Percentiles rank a stretch among this genome's conserved stretches.
phyloP scores from a whole-genome alignment of 2,888 invertebrate species.

The Phaedon cochleariae region DNA sequence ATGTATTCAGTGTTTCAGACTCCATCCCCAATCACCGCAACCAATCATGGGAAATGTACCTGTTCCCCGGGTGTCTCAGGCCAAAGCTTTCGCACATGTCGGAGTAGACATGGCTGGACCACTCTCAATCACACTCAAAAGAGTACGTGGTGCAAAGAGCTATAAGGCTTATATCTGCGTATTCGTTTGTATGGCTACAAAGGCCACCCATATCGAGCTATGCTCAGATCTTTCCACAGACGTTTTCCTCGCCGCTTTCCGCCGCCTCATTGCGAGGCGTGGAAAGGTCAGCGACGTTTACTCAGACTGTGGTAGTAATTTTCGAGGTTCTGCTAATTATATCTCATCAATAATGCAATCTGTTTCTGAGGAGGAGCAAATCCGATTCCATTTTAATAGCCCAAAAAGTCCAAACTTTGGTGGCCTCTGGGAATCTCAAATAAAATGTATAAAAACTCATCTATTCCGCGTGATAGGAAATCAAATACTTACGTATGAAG shows the following conservation, averaged over 20 bases:
- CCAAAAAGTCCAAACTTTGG: neutral
- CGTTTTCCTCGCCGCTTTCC: neutral
- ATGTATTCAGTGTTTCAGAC: constrained; percentile 30
- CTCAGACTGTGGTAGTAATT: neutral
- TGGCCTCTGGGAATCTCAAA: neutral
- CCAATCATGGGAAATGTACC: constrained; percentile 49
- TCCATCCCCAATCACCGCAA: constrained; percentile 27
- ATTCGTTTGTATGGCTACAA: neutral
- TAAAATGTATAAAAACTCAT: neutral
- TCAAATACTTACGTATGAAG: constrained; percentile 31
- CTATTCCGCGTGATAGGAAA: constrained; percentile 19
- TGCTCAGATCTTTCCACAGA: neutral
- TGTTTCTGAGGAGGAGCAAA: neutral
- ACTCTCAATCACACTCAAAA: neutral
- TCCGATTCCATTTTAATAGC: neutral
- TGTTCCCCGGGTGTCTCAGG: constrained; percentile 29
- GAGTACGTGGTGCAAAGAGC: neutral
- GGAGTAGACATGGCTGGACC: constrained; percentile 16
- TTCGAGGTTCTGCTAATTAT: neutral
- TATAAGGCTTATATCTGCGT: neutral
- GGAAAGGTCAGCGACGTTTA: neutral
- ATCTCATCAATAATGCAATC: neutral
- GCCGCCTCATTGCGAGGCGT: neutral
- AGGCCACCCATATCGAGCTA: neutral
- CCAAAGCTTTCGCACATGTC: constrained; percentile 31